Percentiles rank a stretch among this genome's conserved stretches.
Conservation (phyloP, 2,797 vertebrate species). For the Tiaroga cobitis region DNA sequence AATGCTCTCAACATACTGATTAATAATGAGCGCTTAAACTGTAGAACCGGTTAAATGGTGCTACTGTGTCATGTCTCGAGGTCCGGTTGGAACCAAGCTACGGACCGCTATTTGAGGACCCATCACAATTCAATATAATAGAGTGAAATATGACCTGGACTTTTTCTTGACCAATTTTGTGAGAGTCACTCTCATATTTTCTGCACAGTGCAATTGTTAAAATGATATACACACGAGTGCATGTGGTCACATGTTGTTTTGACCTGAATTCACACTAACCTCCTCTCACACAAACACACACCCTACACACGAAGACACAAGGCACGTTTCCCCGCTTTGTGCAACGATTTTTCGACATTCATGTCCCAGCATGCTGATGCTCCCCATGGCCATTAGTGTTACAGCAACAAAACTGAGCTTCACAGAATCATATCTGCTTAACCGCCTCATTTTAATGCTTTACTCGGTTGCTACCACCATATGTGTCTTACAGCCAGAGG, state of each 20-base stretch:
- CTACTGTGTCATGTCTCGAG: background rate
- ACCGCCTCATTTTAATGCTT: slow-evolving; percentile 20
- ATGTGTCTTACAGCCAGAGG: slow-evolving; percentile 32
- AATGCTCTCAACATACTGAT: background rate
- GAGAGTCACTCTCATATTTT: background rate
- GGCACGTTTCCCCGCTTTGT: background rate
- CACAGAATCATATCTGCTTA: slow-evolving; percentile 13
- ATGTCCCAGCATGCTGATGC: slow-evolving; percentile 23
- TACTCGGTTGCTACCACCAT: background rate
- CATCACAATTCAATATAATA: background rate
- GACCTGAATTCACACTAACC: slow-evolving; percentile 10
- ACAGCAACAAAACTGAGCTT: background rate
- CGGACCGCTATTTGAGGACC: background rate
- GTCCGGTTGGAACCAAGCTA: background rate
- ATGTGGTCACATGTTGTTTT: slow-evolving; percentile 3
- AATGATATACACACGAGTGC: background rate
- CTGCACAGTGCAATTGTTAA: background rate
- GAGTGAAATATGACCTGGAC: background rate
- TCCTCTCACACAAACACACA: slow-evolving; percentile 3
- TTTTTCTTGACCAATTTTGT: background rate
- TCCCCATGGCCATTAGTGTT: slow-evolving; percentile 25
- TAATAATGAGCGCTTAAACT: background rate
- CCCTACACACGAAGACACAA: slow-evolving; percentile 27
- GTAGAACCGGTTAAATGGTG: background rate
- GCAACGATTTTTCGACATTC: slow-evolving; percentile 21